Evolutionary conservation across 1,140 invertebrate genomes (phyloP).

Genomic region (Chironomus striatipennis): DNA sequence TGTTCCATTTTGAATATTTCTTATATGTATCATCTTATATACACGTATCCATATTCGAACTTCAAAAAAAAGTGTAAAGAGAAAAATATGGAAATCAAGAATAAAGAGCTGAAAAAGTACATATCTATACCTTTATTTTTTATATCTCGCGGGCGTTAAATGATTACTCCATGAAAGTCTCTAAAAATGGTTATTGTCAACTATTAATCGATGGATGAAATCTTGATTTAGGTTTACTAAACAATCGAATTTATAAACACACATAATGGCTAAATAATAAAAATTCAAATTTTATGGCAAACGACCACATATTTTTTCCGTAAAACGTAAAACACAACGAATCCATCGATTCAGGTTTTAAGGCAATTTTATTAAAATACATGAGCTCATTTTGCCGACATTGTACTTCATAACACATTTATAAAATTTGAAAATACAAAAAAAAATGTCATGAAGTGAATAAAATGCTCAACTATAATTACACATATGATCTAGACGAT

Average conservation of each 20-base stretch:
- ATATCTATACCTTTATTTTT: too few species aligned
- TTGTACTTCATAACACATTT: not conserved
- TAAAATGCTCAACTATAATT: conserved; percentile 5
- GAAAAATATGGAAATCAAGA: too few species aligned
- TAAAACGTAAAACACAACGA: not conserved
- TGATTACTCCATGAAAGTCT: not conserved
- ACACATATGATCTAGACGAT: not conserved
- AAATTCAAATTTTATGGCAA: not conserved
- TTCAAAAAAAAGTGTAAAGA: too few species aligned
- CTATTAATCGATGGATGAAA: not conserved
- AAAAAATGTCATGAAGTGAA: conserved; percentile 1
- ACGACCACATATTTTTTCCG: not conserved
- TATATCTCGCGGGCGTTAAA: conserved; percentile 3
- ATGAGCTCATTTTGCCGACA: not conserved
- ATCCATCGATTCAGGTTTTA: not conserved
- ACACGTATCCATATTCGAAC: too few species aligned
- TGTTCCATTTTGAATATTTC: conserved; percentile 22
- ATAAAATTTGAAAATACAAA: not conserved
- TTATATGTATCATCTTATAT: too few species aligned
- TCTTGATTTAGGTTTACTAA: not conserved
- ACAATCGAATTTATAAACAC: not conserved
- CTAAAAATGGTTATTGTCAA: conserved; percentile 3
- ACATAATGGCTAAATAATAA: not conserved
- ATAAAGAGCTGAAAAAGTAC: too few species aligned
- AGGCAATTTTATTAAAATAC: not conserved